phyloP scores from a whole-genome alignment of 2,888 invertebrate genomes.

The Coelinius sp. region DNA sequence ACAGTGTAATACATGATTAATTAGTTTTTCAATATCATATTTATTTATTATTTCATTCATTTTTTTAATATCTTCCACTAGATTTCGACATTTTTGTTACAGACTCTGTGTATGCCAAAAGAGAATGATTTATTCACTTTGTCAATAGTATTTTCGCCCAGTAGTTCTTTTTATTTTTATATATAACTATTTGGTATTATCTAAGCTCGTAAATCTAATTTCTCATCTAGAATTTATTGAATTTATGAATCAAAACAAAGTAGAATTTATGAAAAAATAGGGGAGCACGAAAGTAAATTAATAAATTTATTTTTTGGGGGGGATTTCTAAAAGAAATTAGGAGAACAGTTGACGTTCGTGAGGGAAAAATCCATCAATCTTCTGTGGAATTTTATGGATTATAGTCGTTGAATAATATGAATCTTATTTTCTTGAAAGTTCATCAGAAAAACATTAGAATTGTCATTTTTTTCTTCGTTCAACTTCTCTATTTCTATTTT shows the following conservation, averaged over 20 bases:
- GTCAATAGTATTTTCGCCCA: slow-evolving; percentile 51
- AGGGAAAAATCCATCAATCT: not conserved
- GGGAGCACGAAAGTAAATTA: slow-evolving; percentile 31
- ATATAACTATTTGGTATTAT: slow-evolving; percentile 39
- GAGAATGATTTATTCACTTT: slow-evolving; percentile 45
- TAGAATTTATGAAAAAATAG: slow-evolving; percentile 43
- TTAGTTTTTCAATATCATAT: slow-evolving; percentile 28
- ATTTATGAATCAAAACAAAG: slow-evolving; percentile 39
- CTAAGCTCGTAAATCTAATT: slow-evolving; percentile 30
- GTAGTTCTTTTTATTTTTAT: slow-evolving; percentile 38
- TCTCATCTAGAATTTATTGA: slow-evolving; percentile 4
- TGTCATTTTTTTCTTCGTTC: no score
- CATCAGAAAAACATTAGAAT: no score
- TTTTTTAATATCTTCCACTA: not conserved
- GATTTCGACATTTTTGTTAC: slow-evolving; percentile 7
- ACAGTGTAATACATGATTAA: slow-evolving; percentile 28
- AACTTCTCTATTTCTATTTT: no score
- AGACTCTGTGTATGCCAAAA: slow-evolving; percentile 25
- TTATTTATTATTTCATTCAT: slow-evolving; percentile 24
- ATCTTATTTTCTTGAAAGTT: no score
- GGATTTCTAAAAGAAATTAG: not conserved
- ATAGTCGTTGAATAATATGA: not conserved
- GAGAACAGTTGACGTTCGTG: no score
- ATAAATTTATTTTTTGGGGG: not conserved
- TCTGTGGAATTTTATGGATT: not conserved